Conservation (phyloP, 2,797 vertebrate genomes). For the Salarias fasciatus region DNA sequence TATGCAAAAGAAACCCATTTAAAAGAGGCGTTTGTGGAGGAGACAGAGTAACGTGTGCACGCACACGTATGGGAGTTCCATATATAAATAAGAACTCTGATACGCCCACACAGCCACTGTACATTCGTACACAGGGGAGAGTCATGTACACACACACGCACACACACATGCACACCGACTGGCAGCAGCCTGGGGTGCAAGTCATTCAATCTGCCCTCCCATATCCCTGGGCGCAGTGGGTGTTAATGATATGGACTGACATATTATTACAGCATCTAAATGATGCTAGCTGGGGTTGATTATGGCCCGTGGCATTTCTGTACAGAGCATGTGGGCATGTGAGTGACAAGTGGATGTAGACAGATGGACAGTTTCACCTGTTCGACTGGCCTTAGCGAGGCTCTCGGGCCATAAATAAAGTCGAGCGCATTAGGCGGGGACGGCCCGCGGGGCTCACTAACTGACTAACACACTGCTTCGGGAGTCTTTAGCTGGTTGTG, state of each 20-base stretch:
- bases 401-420: slow-evolving; percentile 58
- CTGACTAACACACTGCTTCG: slow-evolving; percentile 40
- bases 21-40: slow-evolving; percentile 24
- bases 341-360: slow-evolving; percentile 64
- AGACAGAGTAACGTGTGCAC: slow-evolving; percentile 13
- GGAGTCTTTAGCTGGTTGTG: slow-evolving; percentile 35
- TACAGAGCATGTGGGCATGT: slow-evolving; percentile 47
- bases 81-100: slow-evolving; percentile 38
- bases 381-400: slow-evolving; percentile 33
- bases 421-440: slow-evolving; percentile 46
- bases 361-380: slow-evolving; percentile 59
- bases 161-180: slow-evolving; percentile 5
- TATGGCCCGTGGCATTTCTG: slow-evolving; percentile 50
- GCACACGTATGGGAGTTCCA: slow-evolving; percentile 19
- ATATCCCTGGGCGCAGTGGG: slow-evolving; percentile 55
- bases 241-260: slow-evolving; percentile 71
- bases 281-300: slow-evolving; percentile 60
- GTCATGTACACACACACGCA: not conserved
- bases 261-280: slow-evolving; percentile 75
- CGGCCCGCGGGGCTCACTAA: slow-evolving; percentile 48
- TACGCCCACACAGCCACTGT: slow-evolving; percentile 19
- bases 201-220: slow-evolving; percentile 49
- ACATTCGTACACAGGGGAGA: not conserved
- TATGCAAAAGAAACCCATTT: slow-evolving; percentile 20
- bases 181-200: slow-evolving; percentile 36